Evolutionary conservation across 1,140 invertebrate species (phyloP), one percentile per base, ranked within the genome.

Genomic region (Psilanteris sp.): DNA sequence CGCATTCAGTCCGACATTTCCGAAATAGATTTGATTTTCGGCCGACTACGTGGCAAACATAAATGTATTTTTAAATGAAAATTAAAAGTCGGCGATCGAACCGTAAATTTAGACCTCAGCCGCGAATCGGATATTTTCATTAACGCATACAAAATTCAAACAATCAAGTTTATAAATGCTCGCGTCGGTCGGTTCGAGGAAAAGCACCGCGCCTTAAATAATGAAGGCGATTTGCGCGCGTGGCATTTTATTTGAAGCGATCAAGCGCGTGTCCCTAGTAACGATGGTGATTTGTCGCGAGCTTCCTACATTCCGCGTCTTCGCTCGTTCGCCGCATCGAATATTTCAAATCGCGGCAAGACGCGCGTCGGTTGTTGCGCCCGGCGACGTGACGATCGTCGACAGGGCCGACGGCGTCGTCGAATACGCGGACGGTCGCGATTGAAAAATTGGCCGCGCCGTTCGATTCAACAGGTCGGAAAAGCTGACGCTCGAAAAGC

Each of bases 271-370:
- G 57, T 72, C 57, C 31, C 32, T 39, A 24, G 57, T 72, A 72
- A 72, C 50, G 57, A 64, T 43, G 59, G 59, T 66, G 59, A 73
- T 73, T 73, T 73, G 50, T 59, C 24, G 59, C 52, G 13, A 26
- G 52, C 41, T 57, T 64, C 22, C 41, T 62, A 55, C 46, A 62
- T 62, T 55, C 64, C 54, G 55, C 46, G 31, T 37, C 48, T 46
- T 37, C 41, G 67, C 57, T 48, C 39, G 48, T 64, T 36, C 31
- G 68, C 31, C 39, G 37, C 46, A 54, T 41, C 50, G 43, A 64
- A 57, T 57, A 32, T 26, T 50, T 57, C 32, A 50, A 68, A 59
- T 50, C 27, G 39, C n/a, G 9, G 32, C 39, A 29, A 37, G 39
- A 55, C 29, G 39, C 29, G 39, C 22, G 32, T 29, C 50, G 41